Evolutionary conservation across 2,888 invertebrate species (phyloP).

Genomic region (Cantharis lateralis): DNA sequence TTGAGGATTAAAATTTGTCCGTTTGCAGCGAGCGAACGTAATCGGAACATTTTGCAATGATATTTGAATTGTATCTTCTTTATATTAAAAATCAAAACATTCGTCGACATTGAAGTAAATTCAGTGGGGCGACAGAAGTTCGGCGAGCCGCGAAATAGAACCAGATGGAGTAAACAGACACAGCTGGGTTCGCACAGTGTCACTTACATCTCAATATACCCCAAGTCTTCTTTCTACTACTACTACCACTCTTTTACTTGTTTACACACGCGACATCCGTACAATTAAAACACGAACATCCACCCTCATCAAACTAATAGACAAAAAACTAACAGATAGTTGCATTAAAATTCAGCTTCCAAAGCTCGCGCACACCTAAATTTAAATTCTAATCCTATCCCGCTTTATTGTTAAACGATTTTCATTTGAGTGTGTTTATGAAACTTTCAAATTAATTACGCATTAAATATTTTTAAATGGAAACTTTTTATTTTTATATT

Average conservation of each 20-base stretch:
- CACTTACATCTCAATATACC: slow-evolving; percentile 51
- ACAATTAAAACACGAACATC: slow-evolving; percentile 47
- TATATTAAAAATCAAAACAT: slow-evolving; percentile 48
- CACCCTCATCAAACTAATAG: slow-evolving; percentile 4
- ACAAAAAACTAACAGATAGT: background rate
- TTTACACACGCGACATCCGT: slow-evolving; percentile 49
- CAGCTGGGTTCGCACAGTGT: slow-evolving; percentile 51
- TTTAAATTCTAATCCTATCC: background rate
- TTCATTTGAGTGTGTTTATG: background rate
- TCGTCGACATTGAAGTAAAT: slow-evolving; percentile 36
- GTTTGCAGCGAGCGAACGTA: slow-evolving; percentile 41
- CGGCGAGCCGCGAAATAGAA: slow-evolving; percentile 53
- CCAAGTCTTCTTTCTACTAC: slow-evolving; percentile 39
- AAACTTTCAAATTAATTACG: background rate
- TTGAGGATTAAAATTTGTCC: slow-evolving; percentile 44
- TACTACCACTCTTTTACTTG: slow-evolving; percentile 39
- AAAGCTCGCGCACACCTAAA: background rate
- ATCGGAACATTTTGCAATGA: slow-evolving; percentile 39
- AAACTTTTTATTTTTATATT: background rate
- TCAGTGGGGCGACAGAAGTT: slow-evolving; percentile 39
- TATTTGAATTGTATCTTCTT: slow-evolving; percentile 37
- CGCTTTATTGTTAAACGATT: background rate
- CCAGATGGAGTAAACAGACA: slow-evolving; percentile 55
- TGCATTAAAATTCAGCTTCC: background rate
- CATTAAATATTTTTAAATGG: background rate